Conservation (phyloP, 1,140 invertebrate species). For the Apolygus lucorum region DNA sequence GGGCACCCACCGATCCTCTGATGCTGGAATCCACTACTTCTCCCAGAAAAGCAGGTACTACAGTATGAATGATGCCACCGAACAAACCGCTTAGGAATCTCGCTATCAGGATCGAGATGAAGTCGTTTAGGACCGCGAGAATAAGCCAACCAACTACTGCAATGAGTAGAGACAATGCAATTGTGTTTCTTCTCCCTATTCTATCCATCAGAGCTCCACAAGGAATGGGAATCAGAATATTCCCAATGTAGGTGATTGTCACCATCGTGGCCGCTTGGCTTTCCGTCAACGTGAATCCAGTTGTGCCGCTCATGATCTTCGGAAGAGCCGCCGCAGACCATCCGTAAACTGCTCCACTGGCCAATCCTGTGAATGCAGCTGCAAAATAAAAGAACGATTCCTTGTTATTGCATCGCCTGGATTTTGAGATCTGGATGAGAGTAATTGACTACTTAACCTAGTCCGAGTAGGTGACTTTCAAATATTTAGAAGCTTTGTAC, state of each 20-base stretch:
- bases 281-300: slow-evolving; percentile 9
- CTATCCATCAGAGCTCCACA: slow-evolving; percentile 51
- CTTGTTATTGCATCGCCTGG: too few relatives aligned
- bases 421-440: too few relatives aligned
- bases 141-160: slow-evolving; percentile 44
- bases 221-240: slow-evolving; percentile 33
- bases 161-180: slow-evolving; percentile 55
- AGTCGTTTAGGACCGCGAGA: slow-evolving; percentile 37
- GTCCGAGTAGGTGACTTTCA: too few relatives aligned
- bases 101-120: slow-evolving; percentile 20
- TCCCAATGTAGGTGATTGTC: slow-evolving; percentile 27
- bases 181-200: slow-evolving; percentile 58
- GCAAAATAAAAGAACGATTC: too few relatives aligned
- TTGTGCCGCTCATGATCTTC: slow-evolving; percentile 9
- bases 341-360: too few relatives aligned
- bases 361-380: too few relatives aligned
- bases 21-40: slow-evolving; percentile 42
- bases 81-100: slow-evolving; percentile 47
- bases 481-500: too few relatives aligned
- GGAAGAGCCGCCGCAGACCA: slow-evolving; percentile 25
- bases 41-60: slow-evolving; percentile 53
- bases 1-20: slow-evolving; percentile 48
- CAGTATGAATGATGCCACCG: slow-evolving; percentile 62
- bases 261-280: slow-evolving; percentile 26
- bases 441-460: too few relatives aligned